Evolutionary conservation across 2,888 invertebrate species (phyloP).

Genomic region (Campoletis raptor): DNA sequence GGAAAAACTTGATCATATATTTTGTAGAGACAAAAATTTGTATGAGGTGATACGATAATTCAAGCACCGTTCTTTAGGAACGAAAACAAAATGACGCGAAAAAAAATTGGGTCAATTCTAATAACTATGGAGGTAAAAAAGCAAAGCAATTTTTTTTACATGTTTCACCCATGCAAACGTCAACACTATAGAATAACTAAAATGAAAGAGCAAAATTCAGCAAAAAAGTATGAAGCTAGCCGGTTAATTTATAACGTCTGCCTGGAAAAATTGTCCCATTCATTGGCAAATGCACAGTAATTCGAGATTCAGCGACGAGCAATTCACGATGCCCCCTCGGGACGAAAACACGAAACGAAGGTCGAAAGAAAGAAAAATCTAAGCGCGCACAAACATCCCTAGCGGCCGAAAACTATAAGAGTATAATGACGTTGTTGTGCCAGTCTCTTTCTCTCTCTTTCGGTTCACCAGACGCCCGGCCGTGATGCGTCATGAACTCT

Average conservation of each 20-base stretch:
- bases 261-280: background rate
- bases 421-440: conserved; percentile 52
- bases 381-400: conserved; percentile 33
- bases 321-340: conserved; percentile 1
- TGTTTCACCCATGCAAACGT: too few species aligned
- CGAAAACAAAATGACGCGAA: too few species aligned
- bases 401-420: conserved; percentile 49
- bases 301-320: background rate
- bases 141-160: too few species aligned
- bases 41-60: too few species aligned
- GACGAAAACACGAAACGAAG: conserved; percentile 13
- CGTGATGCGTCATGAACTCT: conserved; percentile 52
- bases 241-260: background rate
- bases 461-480: conserved; percentile 32
- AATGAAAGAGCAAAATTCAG: background rate
- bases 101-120: too few species aligned
- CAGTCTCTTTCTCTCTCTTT: conserved; percentile 23
- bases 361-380: conserved; percentile 9
- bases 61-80: too few species aligned
- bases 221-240: background rate
- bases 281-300: background rate
- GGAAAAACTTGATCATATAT: too few species aligned
- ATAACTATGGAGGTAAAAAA: too few species aligned
- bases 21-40: too few species aligned
- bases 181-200: background rate